Evolutionary conservation across 2,113 vertebrate genomes (phyloP).

Genomic region (Cinclus cinclus): DNA sequence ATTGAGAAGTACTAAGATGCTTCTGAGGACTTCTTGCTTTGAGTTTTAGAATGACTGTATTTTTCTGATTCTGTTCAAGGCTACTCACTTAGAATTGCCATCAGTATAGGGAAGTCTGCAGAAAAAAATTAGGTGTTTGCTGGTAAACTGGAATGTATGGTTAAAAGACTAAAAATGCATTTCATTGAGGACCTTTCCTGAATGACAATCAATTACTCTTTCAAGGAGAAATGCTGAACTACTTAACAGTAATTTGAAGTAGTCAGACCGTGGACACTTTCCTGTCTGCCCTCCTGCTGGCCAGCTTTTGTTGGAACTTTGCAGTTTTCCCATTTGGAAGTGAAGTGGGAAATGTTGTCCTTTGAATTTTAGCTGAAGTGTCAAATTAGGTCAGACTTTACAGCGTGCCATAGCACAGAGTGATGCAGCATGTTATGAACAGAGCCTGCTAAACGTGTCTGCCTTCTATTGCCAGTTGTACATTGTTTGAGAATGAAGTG

Average conservation of each 20-base stretch:
- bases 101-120: not conserved
- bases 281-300: constrained; percentile 49
- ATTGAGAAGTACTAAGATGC: not conserved
- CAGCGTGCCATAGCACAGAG: constrained; percentile 44
- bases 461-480: constrained; percentile 44
- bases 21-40: not conserved
- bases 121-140: not conserved
- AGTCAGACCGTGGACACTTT: constrained; percentile 64
- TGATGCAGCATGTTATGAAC: constrained; percentile 52
- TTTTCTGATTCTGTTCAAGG: not conserved
- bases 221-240: constrained; percentile 44
- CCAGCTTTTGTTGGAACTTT: constrained; percentile 56
- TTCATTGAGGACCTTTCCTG: constrained; percentile 33
- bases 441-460: not conserved
- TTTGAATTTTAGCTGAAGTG: constrained; percentile 65
- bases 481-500: constrained; percentile 37
- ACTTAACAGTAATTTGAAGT: constrained; percentile 61
- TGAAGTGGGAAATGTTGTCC: constrained; percentile 54
- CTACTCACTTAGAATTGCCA: not conserved
- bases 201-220: constrained; percentile 68
- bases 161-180: constrained; percentile 19
- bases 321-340: constrained; percentile 51
- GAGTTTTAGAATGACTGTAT: not conserved
- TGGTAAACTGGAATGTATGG: not conserved
- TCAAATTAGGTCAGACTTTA: constrained; percentile 69